phyloP scores from a whole-genome alignment of 2,113 vertebrate species.

The Oreochromis tanganicae region DNA sequence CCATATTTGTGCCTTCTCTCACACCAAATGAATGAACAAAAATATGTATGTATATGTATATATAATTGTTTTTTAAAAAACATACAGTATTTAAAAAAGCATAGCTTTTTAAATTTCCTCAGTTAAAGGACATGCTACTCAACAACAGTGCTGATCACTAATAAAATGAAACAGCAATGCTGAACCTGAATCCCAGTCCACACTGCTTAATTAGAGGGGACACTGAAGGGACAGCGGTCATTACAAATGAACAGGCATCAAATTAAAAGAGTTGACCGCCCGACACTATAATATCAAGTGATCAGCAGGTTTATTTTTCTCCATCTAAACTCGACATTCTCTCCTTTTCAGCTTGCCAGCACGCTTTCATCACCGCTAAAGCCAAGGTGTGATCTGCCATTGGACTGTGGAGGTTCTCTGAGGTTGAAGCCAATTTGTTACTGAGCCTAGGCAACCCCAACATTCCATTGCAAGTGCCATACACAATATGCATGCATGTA shows the following conservation, averaged over 20 bases:
- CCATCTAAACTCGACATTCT: background rate
- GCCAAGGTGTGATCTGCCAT: conserved; percentile 6
- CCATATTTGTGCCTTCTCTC: background rate
- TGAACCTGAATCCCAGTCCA: background rate
- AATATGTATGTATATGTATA: background rate
- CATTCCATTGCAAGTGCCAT: background rate
- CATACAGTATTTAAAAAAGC: background rate
- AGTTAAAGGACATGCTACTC: background rate
- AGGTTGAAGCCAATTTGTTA: background rate
- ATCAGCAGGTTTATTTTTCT: conserved; percentile 28
- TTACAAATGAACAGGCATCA: conserved; percentile 15
- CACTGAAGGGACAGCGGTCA: background rate
- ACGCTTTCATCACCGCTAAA: background rate
- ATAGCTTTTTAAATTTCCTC: background rate
- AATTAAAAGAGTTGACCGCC: background rate
- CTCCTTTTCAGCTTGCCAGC: background rate
- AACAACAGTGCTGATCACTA: background rate
- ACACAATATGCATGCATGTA: background rate
- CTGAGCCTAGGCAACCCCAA: background rate
- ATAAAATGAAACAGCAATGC: background rate
- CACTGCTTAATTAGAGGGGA: background rate
- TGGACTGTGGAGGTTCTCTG: background rate
- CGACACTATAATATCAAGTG: conserved; percentile 16
- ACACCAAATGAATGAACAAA: background rate
- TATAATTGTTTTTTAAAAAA: accelerated